phyloP scores from a whole-genome alignment of 2,113 vertebrate species.

The Sapayoa aenigma region DNA sequence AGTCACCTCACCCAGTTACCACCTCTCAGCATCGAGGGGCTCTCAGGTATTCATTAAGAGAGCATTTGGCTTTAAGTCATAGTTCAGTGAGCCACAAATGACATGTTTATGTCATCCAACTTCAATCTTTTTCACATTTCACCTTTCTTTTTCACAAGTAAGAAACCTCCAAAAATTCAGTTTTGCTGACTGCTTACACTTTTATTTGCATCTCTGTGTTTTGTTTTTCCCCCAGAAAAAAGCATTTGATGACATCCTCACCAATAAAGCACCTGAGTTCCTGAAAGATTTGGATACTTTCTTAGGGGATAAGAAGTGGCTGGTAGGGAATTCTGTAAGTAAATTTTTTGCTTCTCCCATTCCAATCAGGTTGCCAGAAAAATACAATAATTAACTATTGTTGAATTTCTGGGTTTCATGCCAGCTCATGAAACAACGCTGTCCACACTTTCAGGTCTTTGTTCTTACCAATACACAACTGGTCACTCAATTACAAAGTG shows the following conservation, averaged over 20 bases:
- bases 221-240: slow-evolving; percentile 39
- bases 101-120: neutral
- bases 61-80: neutral
- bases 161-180: rapidly evolving
- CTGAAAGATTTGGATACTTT: slow-evolving; percentile 69
- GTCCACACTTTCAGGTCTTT: neutral
- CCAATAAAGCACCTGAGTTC: slow-evolving; percentile 50
- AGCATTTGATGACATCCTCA: slow-evolving; percentile 70
- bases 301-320: slow-evolving; percentile 72
- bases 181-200: neutral
- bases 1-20: neutral
- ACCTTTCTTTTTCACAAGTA: neutral
- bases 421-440: neutral
- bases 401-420: neutral
- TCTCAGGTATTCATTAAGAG: neutral
- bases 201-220: neutral
- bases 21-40: neutral
- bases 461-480: neutral
- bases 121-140: neutral
- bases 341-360: neutral
- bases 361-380: neutral
- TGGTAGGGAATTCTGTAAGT: slow-evolving; percentile 79
- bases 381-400: neutral
- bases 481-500: neutral
- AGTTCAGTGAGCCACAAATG: neutral